Evolutionary conservation across 2,888 invertebrate genomes (phyloP).

Genomic region (Monopis laevigella): DNA sequence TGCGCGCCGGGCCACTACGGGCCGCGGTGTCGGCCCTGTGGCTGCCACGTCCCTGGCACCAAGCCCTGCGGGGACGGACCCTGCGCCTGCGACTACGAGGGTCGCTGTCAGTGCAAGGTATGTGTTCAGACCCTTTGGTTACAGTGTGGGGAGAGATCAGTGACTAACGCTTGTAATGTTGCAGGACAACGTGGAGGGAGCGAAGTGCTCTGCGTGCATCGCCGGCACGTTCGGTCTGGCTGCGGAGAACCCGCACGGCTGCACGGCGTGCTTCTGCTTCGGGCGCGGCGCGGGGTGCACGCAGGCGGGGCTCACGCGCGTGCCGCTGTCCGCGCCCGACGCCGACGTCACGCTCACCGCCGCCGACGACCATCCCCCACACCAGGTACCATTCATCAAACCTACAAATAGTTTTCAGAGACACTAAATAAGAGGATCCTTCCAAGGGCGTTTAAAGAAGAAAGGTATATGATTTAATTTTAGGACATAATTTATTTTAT

Average conservation of each 20-base stretch:
- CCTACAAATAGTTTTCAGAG: no score
- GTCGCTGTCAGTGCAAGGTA: constrained; percentile 92
- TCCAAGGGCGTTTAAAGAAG: no score
- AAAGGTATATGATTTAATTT: no score
- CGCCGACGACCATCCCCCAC: not conserved
- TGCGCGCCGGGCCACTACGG: constrained; percentile 91
- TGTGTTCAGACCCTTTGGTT: not conserved
- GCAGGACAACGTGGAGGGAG: constrained; percentile 83
- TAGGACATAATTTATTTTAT: no score
- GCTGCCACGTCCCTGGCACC: constrained; percentile 82
- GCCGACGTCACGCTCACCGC: constrained; percentile 50
- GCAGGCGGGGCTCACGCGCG: constrained; percentile 85
- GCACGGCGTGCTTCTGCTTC: constrained; percentile 97
- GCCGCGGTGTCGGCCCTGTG: constrained; percentile 86
- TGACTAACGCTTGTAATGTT: not conserved
- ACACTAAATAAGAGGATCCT: no score
- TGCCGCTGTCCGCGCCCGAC: constrained; percentile 74
- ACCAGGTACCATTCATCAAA: no score
- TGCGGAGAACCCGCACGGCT: constrained; percentile 81
- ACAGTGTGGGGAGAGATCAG: not conserved
- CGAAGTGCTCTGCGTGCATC: constrained; percentile 84
- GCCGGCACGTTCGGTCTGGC: constrained; percentile 89
- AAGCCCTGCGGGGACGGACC: constrained; percentile 55
- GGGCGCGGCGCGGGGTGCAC: constrained; percentile 82
- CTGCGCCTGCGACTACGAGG: constrained; percentile 77